Conservation (phyloP, 2,888 invertebrate species). For the Apomyelois bistriatella region DNA sequence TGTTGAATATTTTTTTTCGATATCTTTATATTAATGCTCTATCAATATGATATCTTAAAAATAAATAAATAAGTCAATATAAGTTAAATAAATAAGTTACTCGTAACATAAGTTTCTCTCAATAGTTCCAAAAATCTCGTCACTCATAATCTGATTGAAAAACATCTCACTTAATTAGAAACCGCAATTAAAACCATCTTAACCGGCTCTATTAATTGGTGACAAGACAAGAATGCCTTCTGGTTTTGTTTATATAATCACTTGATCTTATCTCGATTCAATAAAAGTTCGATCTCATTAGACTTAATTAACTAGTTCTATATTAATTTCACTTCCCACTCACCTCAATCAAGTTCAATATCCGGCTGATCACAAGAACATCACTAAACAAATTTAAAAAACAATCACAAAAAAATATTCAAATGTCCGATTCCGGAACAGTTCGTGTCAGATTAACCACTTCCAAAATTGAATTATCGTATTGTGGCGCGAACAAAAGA, state of each 20-base stretch:
- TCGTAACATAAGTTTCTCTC: too few relatives aligned
- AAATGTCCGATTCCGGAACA: slow-evolving; percentile 25
- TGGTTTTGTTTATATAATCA: slow-evolving; percentile 19
- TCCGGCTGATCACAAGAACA: slow-evolving; percentile 36
- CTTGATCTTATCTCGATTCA: slow-evolving; percentile 16
- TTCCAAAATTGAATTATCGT: slow-evolving; percentile 40
- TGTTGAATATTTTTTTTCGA: too few relatives aligned
- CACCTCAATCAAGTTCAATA: slow-evolving; percentile 28
- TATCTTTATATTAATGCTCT: too few relatives aligned
- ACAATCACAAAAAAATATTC: slow-evolving; percentile 26
- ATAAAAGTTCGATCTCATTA: slow-evolving; percentile 22
- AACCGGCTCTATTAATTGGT: slow-evolving; percentile 12
- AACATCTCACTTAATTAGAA: neutral
- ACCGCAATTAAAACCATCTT: neutral
- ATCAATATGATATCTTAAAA: too few relatives aligned
- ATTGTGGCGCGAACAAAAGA: slow-evolving; percentile 51
- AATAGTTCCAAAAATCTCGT: too few relatives aligned
- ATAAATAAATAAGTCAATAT: too few relatives aligned
- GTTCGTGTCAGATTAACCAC: slow-evolving; percentile 35
- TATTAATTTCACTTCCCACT: slow-evolving; percentile 24
- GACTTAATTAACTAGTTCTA: slow-evolving; percentile 24
- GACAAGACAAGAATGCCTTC: slow-evolving; percentile 16
- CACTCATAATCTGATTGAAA: neutral
- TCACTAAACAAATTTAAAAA: slow-evolving; percentile 25
- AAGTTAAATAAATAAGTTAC: too few relatives aligned